Base-by-base conservation (phyloP, 2,888 invertebrate species). In the Sphaeridia pumilis region DNA sequence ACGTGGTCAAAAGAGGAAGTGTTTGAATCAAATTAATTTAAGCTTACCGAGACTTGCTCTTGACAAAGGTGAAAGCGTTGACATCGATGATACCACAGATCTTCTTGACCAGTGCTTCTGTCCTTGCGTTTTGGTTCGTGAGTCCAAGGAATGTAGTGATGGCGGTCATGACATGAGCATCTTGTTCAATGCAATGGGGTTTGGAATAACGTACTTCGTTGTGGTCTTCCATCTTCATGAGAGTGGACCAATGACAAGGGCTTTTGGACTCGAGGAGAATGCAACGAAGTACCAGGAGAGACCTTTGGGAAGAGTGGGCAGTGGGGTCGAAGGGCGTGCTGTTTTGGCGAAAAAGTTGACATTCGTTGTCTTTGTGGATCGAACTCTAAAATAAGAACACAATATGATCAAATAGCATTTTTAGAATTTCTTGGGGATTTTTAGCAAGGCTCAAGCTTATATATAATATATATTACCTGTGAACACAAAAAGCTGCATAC, bases 221-320 rank as follows among this genome's bases (percentile, higher is more conserved):
- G 46, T 61, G 60, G 52, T 58, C 52, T 48, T 61, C 58, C 49
- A 61, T 46, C 45, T 55, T 49, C 35, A 55, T 45, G 49, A 60
- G 53, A 46, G 55, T 41, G 10, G 49, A 24, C 55, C 55, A 60
- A n/a, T 31, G 35, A 5, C 46, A 45, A 12, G 57, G 55, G 46
- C 27, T 36, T 51, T 49, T 57, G 14, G 38, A 36, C 48, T 61
- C 57, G 45, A 61, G 41, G 34, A 61, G 47, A 12, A 58, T 54
- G 26, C 56, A 55, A 28, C 60, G 55, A 25, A 61, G 54, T 36
- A 57, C 54, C 22, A 61, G 52, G 44, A 61, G 52, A 22, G 58
- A 58, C 52, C 58, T 60, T 58, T 60, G 34, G 56, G 57, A 58
- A 56, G 57, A 60, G 27, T 55, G 55, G 28, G 56, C 55, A 45